Base-by-base conservation (phyloP, 2,888 invertebrate genomes). In the Chrysodeixis includens region DNA sequence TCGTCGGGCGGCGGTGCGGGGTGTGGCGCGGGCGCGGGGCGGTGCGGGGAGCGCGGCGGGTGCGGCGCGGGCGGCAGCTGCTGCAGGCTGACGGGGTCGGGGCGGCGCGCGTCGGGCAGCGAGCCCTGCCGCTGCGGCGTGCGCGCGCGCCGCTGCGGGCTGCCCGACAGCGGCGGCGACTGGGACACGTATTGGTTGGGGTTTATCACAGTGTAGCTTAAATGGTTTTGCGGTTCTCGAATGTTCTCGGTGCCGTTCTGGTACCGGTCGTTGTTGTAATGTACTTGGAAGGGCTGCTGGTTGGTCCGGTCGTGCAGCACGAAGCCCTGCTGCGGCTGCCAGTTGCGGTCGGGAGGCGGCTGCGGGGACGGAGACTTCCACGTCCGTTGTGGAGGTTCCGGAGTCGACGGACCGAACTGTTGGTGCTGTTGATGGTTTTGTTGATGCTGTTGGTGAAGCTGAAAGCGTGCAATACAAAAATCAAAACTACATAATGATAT, bases 1-100 rank as follows among this genome's bases (percentile, higher is more conserved):
- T 98, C 98, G 87, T 98, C 98, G 22, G 96, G 96, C 62, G 97
- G 96, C 30, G 97, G 76, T 0, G 67, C 56, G 66, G 62, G 78
- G 3, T 30, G 30, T 5, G 96, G 22, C 91, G 1, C 94, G 92
- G 0, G 92, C 87, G 54, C 86, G 84, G 9, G 97, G 96, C n/a
- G 96, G 60, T 3, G 80, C 96, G 18, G 97, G 96, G 18, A 97
- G 96, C 55, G 96, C 95, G 1, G 97, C 96, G 10, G 96, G n/a
- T n/a, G 64, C 55, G 85, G 91, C 65, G 95, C 90, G 76, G 95
- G 95, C 78, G 87, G 92, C 55, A 96, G 90, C 81, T 95, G 96
- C 79, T 95, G 96, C 69, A 96, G 82, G 73, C 94, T 95, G 69
- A 96, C 95, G 1, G 95, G 92, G 9, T 92, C 90, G 10, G 89